phyloP scores from a whole-genome alignment of 2,797 vertebrate species.

The Nasua narica region DNA sequence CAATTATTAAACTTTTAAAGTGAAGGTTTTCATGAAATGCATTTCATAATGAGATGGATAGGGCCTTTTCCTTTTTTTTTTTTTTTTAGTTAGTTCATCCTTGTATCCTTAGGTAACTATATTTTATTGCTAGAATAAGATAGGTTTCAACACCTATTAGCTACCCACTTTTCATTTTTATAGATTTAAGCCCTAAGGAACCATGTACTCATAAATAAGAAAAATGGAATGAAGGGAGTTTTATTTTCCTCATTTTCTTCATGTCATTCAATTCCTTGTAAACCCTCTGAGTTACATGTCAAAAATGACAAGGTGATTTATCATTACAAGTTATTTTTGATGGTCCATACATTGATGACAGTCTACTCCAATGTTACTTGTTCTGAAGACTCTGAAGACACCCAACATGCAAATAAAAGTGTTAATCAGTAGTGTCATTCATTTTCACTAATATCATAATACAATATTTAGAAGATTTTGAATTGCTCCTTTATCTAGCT shows the following conservation, averaged over 20 bases:
- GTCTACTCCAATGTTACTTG: background rate
- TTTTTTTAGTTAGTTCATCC: background rate
- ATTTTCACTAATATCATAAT: background rate
- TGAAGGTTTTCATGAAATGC: background rate
- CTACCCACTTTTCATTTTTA: slow-evolving; percentile 14
- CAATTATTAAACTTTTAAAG: background rate
- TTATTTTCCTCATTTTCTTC: slow-evolving; percentile 10
- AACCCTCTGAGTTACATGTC: background rate
- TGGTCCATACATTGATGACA: background rate
- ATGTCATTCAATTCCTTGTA: background rate
- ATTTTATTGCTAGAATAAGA: background rate
- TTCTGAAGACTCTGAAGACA: background rate
- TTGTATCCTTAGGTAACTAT: background rate
- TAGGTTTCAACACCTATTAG: background rate
- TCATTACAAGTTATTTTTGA: background rate
- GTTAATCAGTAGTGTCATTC: background rate
- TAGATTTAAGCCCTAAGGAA: background rate
- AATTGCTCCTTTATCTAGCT: background rate
- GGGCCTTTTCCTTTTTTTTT: background rate
- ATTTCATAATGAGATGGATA: background rate
- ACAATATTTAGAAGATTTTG: background rate
- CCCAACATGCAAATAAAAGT: background rate
- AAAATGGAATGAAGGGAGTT: background rate
- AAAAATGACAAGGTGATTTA: background rate
- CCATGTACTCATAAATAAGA: background rate